Conservation (phyloP, 2,888 invertebrate genomes). For the Beris chalybata region DNA sequence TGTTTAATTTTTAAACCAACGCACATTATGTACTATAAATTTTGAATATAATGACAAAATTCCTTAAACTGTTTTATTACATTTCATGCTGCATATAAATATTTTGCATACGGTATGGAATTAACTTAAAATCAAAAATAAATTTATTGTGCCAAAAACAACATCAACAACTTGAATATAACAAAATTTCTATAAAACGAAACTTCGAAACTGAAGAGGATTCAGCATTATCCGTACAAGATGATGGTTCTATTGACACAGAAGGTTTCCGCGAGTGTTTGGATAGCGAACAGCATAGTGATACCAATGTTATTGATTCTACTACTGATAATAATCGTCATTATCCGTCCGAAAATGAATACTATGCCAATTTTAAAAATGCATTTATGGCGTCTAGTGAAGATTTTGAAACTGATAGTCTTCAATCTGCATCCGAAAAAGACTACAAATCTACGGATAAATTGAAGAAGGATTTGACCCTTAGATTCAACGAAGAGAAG, state of each 20-base stretch:
- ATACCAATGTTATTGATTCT: not conserved
- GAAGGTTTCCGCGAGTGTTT: slow-evolving; percentile 35
- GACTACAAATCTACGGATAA: slow-evolving; percentile 5
- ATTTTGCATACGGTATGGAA: slow-evolving; percentile 32
- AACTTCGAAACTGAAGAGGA: slow-evolving; percentile 30
- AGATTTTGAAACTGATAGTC: slow-evolving; percentile 41
- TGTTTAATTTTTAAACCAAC: slow-evolving; percentile 17
- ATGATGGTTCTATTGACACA: slow-evolving; percentile 39
- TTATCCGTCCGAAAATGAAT: not conserved
- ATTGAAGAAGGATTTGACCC: slow-evolving; percentile 36
- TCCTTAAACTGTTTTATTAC: slow-evolving; percentile 36
- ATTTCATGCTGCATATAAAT: slow-evolving; percentile 39
- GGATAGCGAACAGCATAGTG: slow-evolving; percentile 7
- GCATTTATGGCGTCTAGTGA: slow-evolving; percentile 39
- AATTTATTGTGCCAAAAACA: not conserved
- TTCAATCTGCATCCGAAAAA: slow-evolving; percentile 19
- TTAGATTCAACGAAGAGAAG: slow-evolving; percentile 30
- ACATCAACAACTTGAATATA: not conserved
- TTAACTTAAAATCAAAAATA: slow-evolving; percentile 19
- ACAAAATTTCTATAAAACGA: not conserved
- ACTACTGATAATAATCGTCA: not conserved
- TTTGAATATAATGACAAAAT: slow-evolving; percentile 22
- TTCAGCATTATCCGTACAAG: slow-evolving; percentile 38
- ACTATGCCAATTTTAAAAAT: not conserved
- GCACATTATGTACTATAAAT: slow-evolving; percentile 31